phyloP scores from a whole-genome alignment of 2,113 vertebrate genomes.

The Salvelinus alpinus region DNA sequence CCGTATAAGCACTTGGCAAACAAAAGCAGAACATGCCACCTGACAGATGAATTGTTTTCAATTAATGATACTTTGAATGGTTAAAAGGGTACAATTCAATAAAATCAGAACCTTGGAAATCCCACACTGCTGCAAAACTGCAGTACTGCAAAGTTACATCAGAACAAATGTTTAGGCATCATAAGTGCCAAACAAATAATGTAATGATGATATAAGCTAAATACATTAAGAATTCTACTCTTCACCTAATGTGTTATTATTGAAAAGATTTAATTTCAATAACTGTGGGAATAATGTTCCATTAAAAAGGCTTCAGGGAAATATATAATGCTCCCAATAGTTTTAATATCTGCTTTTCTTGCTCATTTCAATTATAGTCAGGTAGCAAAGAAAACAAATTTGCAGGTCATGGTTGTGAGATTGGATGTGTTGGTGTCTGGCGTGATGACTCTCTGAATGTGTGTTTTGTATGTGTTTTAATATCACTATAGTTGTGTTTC shows the following conservation, averaged over 20 bases:
- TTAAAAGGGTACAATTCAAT: constrained; percentile 12
- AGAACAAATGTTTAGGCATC: not conserved
- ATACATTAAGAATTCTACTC: not conserved
- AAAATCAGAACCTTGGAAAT: constrained; percentile 24
- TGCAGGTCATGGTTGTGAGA: constrained; percentile 37
- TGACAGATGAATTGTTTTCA: constrained; percentile 38
- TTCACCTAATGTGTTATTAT: constrained; percentile 17
- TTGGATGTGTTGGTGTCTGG: constrained; percentile 34
- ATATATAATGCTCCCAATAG: not conserved
- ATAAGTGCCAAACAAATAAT: not conserved
- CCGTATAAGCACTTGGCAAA: constrained; percentile 24
- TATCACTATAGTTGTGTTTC: constrained; percentile 79
- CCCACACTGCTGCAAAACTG: constrained; percentile 1
- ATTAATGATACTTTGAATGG: constrained; percentile 34
- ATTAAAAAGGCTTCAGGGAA: constrained; percentile 39
- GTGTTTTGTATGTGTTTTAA: constrained; percentile 77
- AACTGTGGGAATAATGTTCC: constrained; percentile 42
- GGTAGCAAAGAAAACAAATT: constrained; percentile 63
- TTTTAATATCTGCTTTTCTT: not conserved
- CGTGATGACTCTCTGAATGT: constrained; percentile 46
- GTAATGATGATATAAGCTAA: not conserved
- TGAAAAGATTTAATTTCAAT: constrained; percentile 48
- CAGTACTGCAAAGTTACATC: not conserved
- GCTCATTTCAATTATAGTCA: constrained; percentile 26
- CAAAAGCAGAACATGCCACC: constrained; percentile 29